These are phyloP conservation scores for Ecdyonurus torrentis DNA, from an alignment of 2,888 invertebrate genomes.

Conservation along the genomic window DNA sequence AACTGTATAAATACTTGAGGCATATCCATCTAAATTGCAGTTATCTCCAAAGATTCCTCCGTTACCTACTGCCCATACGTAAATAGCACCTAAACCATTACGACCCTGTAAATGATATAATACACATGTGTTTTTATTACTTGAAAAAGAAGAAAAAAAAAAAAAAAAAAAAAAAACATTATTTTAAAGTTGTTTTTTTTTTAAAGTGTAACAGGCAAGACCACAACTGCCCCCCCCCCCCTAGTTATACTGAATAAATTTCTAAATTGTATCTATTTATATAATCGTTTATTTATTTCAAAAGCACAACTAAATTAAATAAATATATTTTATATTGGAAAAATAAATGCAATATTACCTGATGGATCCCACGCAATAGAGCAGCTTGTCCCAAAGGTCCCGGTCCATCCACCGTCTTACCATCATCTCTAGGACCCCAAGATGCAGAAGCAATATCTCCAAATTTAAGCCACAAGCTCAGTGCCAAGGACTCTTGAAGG, in stretches of 20 bases:
- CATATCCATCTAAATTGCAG: constrained; percentile 30
- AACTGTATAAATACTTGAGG: constrained; percentile 26
- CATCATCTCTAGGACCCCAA: constrained; percentile 26
- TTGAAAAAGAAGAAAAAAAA: too few relatives aligned
- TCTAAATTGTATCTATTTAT: too few relatives aligned
- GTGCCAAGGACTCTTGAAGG: constrained; percentile 23
- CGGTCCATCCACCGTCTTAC: constrained; percentile 26
- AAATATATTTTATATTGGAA: neutral
- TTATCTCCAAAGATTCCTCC: constrained; percentile 25
- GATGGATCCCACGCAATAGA: constrained; percentile 22
- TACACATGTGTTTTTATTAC: neutral
- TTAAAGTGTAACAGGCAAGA: too few relatives aligned
- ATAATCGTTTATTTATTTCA: neutral
- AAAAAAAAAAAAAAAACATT: too few relatives aligned
- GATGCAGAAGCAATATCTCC: constrained; percentile 27
- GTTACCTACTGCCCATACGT: constrained; percentile 29
- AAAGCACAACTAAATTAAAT: too few relatives aligned
- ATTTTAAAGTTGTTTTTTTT: too few relatives aligned
- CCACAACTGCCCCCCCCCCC: too few relatives aligned
- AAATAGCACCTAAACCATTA: constrained; percentile 24
- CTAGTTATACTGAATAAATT: too few relatives aligned
- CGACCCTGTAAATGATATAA: constrained; percentile 24
- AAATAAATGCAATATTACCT: constrained; percentile 20
- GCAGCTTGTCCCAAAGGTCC: constrained; percentile 23
- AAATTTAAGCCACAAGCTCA: constrained; percentile 21